A percentile compares a stretch with the other conserved stretches of the same genome.
These are phyloP conservation scores for Euthynnus affinis DNA, from an alignment of 2,797 vertebrate genomes.

Conservation along the genomic window DNA sequence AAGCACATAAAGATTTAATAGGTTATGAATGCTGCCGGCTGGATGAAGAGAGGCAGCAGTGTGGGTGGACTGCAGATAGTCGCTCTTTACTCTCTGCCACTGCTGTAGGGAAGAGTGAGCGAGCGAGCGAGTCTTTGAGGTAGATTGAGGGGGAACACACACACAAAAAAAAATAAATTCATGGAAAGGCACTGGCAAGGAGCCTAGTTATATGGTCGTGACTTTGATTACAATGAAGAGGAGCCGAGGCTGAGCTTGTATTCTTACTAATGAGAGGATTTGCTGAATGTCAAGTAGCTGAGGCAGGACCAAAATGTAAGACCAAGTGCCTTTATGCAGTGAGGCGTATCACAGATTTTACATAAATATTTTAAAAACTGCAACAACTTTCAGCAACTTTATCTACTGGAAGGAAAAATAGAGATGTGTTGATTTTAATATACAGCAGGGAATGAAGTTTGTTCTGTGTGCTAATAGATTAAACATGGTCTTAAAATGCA, in stretches of 20 bases:
- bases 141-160: slow-evolving; percentile 62
- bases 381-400: background rate
- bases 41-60: slow-evolving; percentile 73
- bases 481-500: background rate
- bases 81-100: slow-evolving; percentile 59
- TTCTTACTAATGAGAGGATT: slow-evolving; percentile 63
- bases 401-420: background rate
- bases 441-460: background rate
- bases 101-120: too few species aligned
- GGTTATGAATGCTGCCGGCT: slow-evolving; percentile 76
- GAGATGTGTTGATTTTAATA: background rate
- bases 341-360: slow-evolving; percentile 7
- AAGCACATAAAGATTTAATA: slow-evolving; percentile 76
- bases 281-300: slow-evolving; percentile 63
- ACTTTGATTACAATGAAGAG: slow-evolving; percentile 71
- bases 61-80: slow-evolving; percentile 82
- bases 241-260: slow-evolving; percentile 46
- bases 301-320: slow-evolving; percentile 44
- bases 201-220: slow-evolving; percentile 71
- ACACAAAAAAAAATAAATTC: slow-evolving; percentile 30
- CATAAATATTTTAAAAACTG: background rate
- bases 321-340: slow-evolving; percentile 16
- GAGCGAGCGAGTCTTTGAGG: slow-evolving; percentile 81
- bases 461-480: background rate
- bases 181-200: slow-evolving; percentile 63